Evolutionary conservation across 2,888 invertebrate genomes (phyloP), one percentile per base, ranked within the genome.

Genomic region (Rotaria sp.): DNA sequence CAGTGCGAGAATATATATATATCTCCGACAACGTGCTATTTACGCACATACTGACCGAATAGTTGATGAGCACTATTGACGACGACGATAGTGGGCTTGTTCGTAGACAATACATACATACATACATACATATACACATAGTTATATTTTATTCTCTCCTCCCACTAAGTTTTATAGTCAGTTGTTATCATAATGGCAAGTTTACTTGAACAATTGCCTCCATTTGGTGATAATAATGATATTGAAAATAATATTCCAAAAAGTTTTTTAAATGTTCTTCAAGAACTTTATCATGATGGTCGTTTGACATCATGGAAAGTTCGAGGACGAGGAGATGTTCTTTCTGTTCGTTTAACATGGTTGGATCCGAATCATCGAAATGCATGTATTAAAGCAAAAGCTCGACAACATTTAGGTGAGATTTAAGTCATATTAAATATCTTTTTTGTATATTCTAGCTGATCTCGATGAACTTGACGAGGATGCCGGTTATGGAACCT

Each of bases 291-390:
- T 48, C 45, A 84, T 30, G 84, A 45, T 35, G 86, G 86, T 35
- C 80, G 57, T 41, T 59, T 86, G 18, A 57, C 80, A n/a, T 86
- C 86, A 35, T 86, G 86, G 86, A 59, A 86, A 84, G 80, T 86
- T 45, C 57, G 52, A n/a, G 86, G 86, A 45, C 84, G 26, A 35
- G 86, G 86, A 45, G 86, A 86, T 57, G 38, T 55, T 21, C 52
- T 86, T 41, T 55, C 84, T 67, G 86, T 86, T 59, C 84, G 84
- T 55, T 55, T 86, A 11, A 84, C 84, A 45, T 86, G 86, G 86
- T 48, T 55, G 35, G 52, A 84, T 84, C 48, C 84, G 13, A 38
- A 84, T 57, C 84, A 59, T 84, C 48, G 52, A 45, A 45, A 80
- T 80, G 45, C 45, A 45, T 80, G 45, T 13, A 80, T 80, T 45